Percentiles rank a stretch among this genome's conserved stretches.
Conservation (phyloP, 2,113 vertebrate species). For the Percopsis transmontana region DNA sequence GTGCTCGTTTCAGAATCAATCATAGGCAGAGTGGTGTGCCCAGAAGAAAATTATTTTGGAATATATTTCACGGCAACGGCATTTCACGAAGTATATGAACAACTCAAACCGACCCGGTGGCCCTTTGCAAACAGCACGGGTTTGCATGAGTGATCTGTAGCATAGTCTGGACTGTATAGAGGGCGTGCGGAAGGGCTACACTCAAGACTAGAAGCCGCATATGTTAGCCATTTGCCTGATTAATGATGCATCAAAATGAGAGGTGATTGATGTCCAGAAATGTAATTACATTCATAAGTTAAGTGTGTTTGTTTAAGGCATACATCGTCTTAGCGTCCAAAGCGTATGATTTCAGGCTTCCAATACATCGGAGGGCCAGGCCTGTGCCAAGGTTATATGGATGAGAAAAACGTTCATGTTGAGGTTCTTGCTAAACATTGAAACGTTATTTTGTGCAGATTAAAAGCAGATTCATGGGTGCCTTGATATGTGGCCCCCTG, state of each 20-base stretch:
- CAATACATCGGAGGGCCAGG: slow-evolving; percentile 12
- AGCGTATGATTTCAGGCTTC: slow-evolving; percentile 37
- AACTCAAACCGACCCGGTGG: slow-evolving; percentile 55
- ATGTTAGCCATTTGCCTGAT: slow-evolving; percentile 71
- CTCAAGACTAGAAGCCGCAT: slow-evolving; percentile 61
- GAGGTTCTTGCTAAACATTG: slow-evolving; percentile 29
- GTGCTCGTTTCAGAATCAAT: slow-evolving; percentile 69
- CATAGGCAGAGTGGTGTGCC: slow-evolving; percentile 39
- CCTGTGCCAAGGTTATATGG: slow-evolving; percentile 13
- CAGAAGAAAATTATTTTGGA: slow-evolving; percentile 66
- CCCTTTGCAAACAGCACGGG: slow-evolving; percentile 57
- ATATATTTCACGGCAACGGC: slow-evolving; percentile 58
- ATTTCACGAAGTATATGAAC: slow-evolving; percentile 51
- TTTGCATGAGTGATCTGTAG: slow-evolving; percentile 58
- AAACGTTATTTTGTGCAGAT: slow-evolving; percentile 38
- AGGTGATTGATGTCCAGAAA: slow-evolving; percentile 65
- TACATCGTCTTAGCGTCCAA: slow-evolving; percentile 31
- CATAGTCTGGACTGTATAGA: slow-evolving; percentile 48
- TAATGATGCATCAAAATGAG: slow-evolving; percentile 72
- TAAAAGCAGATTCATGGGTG: slow-evolving; percentile 38
- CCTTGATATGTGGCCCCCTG: slow-evolving; percentile 40
- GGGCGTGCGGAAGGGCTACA: slow-evolving; percentile 27
- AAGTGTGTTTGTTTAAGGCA: slow-evolving; percentile 60
- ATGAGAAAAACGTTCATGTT: slow-evolving; percentile 27
- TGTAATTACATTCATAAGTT: slow-evolving; percentile 61